Conservation (phyloP, 2,113 vertebrate genomes). For the Aythya baeri region DNA sequence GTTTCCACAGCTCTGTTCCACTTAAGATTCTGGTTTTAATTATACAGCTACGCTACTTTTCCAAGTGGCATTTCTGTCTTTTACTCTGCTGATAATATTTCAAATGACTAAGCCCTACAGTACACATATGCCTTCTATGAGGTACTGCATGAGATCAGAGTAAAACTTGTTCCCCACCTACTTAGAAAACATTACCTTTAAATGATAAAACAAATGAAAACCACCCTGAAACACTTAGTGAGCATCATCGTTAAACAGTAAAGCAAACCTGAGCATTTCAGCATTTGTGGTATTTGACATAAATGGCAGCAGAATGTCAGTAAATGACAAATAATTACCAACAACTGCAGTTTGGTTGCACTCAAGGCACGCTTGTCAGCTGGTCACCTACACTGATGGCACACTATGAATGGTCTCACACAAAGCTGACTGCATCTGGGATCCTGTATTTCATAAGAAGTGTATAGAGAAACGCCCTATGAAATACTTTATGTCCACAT, state of each 20-base stretch:
- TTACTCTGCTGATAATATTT: not conserved
- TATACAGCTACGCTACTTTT: not conserved
- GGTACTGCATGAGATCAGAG: not conserved
- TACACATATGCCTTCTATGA: not conserved
- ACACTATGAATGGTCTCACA: not conserved
- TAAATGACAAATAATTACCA: not conserved
- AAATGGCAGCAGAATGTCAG: not conserved
- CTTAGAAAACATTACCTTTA: not conserved
- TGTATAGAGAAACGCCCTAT: not conserved
- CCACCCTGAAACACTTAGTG: not conserved
- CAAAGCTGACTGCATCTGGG: not conserved
- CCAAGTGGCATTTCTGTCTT: not conserved
- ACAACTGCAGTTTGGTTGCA: rapidly evolving
- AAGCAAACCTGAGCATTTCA: not conserved
- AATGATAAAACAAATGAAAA: not conserved
- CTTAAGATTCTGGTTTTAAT: not conserved
- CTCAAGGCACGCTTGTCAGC: not conserved
- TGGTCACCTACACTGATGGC: not conserved
- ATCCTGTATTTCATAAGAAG: not conserved
- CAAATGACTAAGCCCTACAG: not conserved
- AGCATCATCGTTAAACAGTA: not conserved
- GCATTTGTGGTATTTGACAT: not conserved
- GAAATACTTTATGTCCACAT: not conserved
- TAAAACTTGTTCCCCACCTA: not conserved
- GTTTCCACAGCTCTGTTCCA: not conserved